Base-by-base conservation (phyloP, 2,888 invertebrate genomes). In the Pseudococcus viburni region DNA sequence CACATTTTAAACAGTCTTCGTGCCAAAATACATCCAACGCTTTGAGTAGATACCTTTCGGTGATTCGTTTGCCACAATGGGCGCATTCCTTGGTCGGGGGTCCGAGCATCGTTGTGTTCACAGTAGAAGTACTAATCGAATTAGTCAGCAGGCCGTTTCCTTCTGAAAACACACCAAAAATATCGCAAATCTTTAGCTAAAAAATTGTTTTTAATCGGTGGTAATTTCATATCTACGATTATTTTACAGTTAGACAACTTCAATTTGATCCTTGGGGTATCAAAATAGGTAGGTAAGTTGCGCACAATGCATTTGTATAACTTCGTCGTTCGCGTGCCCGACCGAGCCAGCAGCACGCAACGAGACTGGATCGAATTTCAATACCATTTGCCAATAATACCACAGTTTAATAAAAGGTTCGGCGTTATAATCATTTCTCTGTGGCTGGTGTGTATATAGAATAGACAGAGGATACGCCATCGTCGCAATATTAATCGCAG, bases 1-100 rank as follows among this genome's bases (percentile, higher is more conserved):
- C 97, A 92, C 98, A 98, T 92, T 98, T 99, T 89, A 99, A 94
- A 92, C 99, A 99, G 93, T 99, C 98, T 92, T 99, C 99, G 92
- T 99, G 99, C 98, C 99, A 99, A 91, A 95, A 95, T 93, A 97
- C 95, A 92, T 98, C 98, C 91, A 98, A 92, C 2, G 98, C 98
- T 92, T 97, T 97, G 91, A 98, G 94, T 90, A 98, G 94, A 92
- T 94, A 96, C 92, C 95, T 93, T 91, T 96, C 97, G 2, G 95
- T 95, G 92, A 97, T 97, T 90, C 95, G 93, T 92, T 96, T 96
- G 89, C 96, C 96, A 91, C 97, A 97, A 84, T 96, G 96, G 8
- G 96, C 96, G 91, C 97, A 97, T 90, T 96, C 94, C 90, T 92
- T 92, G 91, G 91, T 91, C 85, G 88, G 85, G 7, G 85, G 88